Conservation (phyloP, 2,888 invertebrate species). For the Agrochola macilenta region DNA sequence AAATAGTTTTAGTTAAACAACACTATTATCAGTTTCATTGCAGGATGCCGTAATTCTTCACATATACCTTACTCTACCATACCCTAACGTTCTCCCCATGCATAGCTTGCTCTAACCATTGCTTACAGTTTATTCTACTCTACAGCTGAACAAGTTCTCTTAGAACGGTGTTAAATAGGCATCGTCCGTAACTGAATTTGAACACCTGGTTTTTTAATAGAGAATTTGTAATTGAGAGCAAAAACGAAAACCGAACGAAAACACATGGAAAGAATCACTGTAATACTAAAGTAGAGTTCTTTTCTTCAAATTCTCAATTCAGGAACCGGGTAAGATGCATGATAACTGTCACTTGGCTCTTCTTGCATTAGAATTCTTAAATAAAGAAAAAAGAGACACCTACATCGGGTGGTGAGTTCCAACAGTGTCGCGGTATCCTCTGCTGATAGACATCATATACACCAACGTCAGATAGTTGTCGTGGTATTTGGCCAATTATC, state of each 20-base stretch:
- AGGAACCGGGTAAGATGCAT: background rate
- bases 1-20: background rate
- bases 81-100: too few species aligned
- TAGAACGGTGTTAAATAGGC: background rate
- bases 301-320: background rate
- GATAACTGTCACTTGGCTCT: background rate
- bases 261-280: background rate
- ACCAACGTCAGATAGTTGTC: background rate
- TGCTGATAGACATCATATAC: conserved; percentile 35
- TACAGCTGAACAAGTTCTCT: background rate
- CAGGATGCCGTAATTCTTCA: background rate
- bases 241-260: too few species aligned
- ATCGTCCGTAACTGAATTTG: background rate
- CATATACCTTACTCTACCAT: background rate
- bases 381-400: background rate
- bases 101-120: background rate
- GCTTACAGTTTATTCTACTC: background rate
- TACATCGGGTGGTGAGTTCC: conserved; percentile 35
- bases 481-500: conserved; percentile 1
- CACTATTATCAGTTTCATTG: background rate
- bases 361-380: background rate
- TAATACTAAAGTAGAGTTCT: too few species aligned
- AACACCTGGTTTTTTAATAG: background rate
- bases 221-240: background rate
- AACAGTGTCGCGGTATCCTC: conserved; percentile 38